Percentiles rank a stretch among this genome's conserved stretches.
Conservation (phyloP, 2,797 vertebrate genomes). For the Epinephelus awoara region DNA sequence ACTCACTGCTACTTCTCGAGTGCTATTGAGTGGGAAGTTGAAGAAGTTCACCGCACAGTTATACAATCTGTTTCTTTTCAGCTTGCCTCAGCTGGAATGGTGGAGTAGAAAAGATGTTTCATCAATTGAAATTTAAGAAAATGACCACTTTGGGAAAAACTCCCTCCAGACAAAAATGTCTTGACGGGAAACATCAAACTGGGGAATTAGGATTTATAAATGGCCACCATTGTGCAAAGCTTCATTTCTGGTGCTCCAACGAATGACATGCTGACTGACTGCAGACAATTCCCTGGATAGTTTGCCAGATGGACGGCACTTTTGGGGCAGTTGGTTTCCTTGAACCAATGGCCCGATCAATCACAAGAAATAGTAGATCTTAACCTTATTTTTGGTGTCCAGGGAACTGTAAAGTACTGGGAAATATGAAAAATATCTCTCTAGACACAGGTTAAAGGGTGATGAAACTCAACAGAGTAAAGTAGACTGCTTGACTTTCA, state of each 20-base stretch:
- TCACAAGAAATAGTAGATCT: slow-evolving; percentile 14
- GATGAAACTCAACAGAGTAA: slow-evolving; percentile 26
- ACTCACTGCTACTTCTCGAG: slow-evolving; percentile 41
- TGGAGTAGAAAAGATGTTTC: slow-evolving; percentile 31
- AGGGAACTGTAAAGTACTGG: not conserved
- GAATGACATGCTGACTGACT: slow-evolving; percentile 24
- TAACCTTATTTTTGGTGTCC: slow-evolving; percentile 5
- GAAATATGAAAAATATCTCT: slow-evolving; percentile 26
- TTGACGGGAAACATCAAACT: slow-evolving; percentile 43
- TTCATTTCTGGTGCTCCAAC: slow-evolving; percentile 14
- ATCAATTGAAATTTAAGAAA: slow-evolving; percentile 35
- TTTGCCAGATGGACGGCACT: slow-evolving; percentile 21
- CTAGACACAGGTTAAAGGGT: slow-evolving; percentile 26
- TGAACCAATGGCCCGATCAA: slow-evolving; percentile 23
- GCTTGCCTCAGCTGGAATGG: slow-evolving; percentile 31
- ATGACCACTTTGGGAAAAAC: slow-evolving; percentile 28
- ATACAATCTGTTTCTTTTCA: slow-evolving; percentile 34
- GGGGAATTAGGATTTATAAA: slow-evolving; percentile 45
- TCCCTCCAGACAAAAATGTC: slow-evolving; percentile 16
- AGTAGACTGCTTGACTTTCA: slow-evolving; percentile 29
- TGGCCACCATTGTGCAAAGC: slow-evolving; percentile 14
- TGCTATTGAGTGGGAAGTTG: slow-evolving; percentile 47
- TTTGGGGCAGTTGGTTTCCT: slow-evolving; percentile 19
- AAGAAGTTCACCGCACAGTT: slow-evolving; percentile 53
- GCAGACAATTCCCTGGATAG: not conserved